Evolutionary conservation across 2,113 vertebrate species (phyloP), one percentile per base, ranked within the genome.

Genomic region (Albula goreensis): DNA sequence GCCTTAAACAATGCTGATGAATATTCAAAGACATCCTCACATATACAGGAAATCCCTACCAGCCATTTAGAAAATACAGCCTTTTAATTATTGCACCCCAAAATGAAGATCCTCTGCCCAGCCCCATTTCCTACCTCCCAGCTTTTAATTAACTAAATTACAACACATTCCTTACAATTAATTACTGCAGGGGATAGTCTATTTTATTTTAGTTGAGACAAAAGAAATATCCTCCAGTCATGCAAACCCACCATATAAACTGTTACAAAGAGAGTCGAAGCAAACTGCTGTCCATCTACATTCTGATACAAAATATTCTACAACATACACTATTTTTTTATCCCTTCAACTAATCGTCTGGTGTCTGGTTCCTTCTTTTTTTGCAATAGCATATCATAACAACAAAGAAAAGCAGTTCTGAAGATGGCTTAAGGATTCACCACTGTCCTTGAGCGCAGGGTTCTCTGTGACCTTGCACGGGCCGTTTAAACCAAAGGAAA

Each of bases 71-170:
- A 89, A 91, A 89, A 90, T 90, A 88, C 81, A 82, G 89, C 91
- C 87, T 87, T 41, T 91, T 95, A 93, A 95, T 96, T 95, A 95
- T 89, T 53, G 85, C 89, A 89, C 89, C 92, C 90, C 87, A 89
- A 95, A 94, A 93, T 90, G 90, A 91, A 93, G 91, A 91, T 92
- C 88, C 90, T 89, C 91, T 87, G 63, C 87, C 82, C 85, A 84
- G 90, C 91, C 83, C 87, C 90, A 90, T 89, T 90, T 92, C 88
- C 90, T 93, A 91, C 90, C 94, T 92, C 88, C 93, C 81, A 95
- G 94, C 94, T 93, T 96, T 94, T 94, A 94, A 96, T 96, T 94
- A 95, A 93, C 93, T 90, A 92, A 94, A 95, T 92, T 91, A 93
- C 92, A 91, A 91, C 91, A 92, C 90, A 92, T 89, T 94, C 70